Evolutionary conservation across 2,113 vertebrate genomes (phyloP).

Genomic region (Hyla sarda): DNA sequence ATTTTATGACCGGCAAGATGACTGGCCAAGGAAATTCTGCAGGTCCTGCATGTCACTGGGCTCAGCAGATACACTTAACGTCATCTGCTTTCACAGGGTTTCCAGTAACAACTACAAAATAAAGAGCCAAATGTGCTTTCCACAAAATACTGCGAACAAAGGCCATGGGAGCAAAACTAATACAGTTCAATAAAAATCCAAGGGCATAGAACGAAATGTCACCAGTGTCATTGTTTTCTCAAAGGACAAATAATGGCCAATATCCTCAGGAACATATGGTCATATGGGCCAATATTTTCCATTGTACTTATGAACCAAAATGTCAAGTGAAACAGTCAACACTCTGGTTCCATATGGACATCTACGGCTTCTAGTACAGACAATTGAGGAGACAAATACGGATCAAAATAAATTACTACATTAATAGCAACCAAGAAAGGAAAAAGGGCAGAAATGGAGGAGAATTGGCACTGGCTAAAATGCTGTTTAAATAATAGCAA

Average conservation of each 20-base stretch:
- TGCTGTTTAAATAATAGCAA: no score
- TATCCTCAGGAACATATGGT: background rate
- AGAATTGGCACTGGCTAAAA: no score
- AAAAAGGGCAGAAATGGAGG: no score
- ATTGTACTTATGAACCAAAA: background rate
- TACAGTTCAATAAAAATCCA: background rate
- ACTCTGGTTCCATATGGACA: background rate
- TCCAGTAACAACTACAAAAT: background rate
- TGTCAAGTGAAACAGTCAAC: conserved; percentile 1
- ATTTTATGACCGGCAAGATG: background rate
- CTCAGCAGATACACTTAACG: background rate
- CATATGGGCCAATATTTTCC: background rate
- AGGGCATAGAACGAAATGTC: background rate
- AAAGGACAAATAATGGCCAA: conserved; percentile 19
- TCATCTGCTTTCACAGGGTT: background rate
- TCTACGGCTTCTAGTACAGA: background rate
- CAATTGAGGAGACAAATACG: background rate
- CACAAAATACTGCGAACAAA: conserved; percentile 18
- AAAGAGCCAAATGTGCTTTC: conserved; percentile 10
- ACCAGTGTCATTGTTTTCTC: background rate
- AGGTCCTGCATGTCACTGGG: background rate
- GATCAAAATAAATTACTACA: background rate
- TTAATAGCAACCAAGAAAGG: no score
- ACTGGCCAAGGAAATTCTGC: background rate
- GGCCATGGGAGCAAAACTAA: background rate